Evolutionary conservation across 2,797 vertebrate species (phyloP).

Genomic region (Salmo trutta): DNA sequence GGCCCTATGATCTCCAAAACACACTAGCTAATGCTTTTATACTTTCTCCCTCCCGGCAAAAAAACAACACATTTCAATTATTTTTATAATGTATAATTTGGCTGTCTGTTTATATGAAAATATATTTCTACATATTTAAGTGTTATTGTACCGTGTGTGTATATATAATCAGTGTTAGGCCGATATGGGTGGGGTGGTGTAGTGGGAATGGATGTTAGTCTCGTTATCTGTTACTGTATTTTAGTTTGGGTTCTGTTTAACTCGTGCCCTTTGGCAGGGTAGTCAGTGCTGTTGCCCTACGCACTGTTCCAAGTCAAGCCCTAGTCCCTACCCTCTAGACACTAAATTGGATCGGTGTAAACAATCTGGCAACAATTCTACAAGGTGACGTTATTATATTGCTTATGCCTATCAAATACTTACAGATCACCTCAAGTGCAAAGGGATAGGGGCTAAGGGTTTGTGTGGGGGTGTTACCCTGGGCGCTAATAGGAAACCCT

Average conservation of each 20-base stretch:
- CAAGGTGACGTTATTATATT: background rate
- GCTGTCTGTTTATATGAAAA: slow-evolving; percentile 67
- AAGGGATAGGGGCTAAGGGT: background rate
- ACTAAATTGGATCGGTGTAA: background rate
- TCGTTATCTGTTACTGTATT: slow-evolving; percentile 45
- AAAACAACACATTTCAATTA: slow-evolving; percentile 58
- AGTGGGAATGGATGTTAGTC: slow-evolving; percentile 40
- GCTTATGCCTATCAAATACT: background rate
- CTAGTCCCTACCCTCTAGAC: background rate
- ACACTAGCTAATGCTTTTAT: slow-evolving; percentile 52
- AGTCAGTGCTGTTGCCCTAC: slow-evolving; percentile 10
- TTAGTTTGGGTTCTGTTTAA: slow-evolving; percentile 38
- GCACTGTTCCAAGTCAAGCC: background rate
- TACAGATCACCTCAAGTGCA: background rate
- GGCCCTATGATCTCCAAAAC: slow-evolving; percentile 16
- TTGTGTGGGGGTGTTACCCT: slow-evolving; percentile 16
- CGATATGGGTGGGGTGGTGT: slow-evolving; percentile 33
- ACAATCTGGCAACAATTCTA: background rate
- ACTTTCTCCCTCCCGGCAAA: slow-evolving; percentile 28
- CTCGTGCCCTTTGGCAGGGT: slow-evolving; percentile 34
- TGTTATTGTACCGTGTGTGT: slow-evolving; percentile 78
- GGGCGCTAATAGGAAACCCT: slow-evolving; percentile 1
- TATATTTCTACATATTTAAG: slow-evolving; percentile 76
- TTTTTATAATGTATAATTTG: slow-evolving; percentile 59
- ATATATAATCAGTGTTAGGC: slow-evolving; percentile 86